Percentiles rank a stretch among this genome's conserved stretches.
These are phyloP conservation scores for Hydrophis major DNA, from an alignment of 2,797 vertebrate species.

Conservation along the genomic window DNA sequence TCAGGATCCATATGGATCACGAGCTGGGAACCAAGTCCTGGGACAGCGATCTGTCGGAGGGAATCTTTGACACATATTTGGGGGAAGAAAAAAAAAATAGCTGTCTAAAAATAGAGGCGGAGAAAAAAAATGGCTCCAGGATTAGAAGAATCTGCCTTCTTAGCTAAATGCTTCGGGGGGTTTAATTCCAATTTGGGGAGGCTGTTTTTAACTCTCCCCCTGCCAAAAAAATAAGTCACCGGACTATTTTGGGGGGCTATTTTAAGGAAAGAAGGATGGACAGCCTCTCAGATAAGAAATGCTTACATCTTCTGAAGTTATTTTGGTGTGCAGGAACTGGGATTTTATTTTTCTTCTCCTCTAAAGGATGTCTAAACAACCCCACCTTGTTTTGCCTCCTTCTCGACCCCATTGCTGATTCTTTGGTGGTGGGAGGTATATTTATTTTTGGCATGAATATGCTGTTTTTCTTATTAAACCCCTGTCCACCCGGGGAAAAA, in stretches of 20 bases:
- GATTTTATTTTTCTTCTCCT: background rate
- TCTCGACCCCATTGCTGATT: background rate
- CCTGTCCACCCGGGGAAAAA: background rate
- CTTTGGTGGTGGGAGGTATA: background rate
- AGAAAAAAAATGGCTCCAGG: slow-evolving; percentile 56
- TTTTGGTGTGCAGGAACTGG: background rate
- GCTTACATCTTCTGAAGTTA: background rate
- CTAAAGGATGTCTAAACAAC: background rate
- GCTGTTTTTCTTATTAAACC: background rate
- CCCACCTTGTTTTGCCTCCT: background rate
- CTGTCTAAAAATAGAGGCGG: slow-evolving; percentile 71
- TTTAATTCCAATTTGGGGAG: slow-evolving; percentile 23
- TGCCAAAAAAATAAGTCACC: background rate
- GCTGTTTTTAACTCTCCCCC: slow-evolving; percentile 41
- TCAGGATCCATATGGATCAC: background rate
- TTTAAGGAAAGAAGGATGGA: background rate
- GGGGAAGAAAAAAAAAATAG: slow-evolving; percentile 42
- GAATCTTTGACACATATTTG: background rate
- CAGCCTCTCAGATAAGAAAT: background rate
- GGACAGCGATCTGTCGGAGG: slow-evolving; percentile 24
- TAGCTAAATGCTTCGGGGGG: slow-evolving; percentile 45
- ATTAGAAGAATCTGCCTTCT: slow-evolving; percentile 53
- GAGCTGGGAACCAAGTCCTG: slow-evolving; percentile 49
- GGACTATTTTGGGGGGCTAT: background rate
- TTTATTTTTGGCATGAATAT: background rate